Base-by-base conservation (phyloP, 2,797 vertebrate genomes). In the Tarsius wallacei region DNA sequence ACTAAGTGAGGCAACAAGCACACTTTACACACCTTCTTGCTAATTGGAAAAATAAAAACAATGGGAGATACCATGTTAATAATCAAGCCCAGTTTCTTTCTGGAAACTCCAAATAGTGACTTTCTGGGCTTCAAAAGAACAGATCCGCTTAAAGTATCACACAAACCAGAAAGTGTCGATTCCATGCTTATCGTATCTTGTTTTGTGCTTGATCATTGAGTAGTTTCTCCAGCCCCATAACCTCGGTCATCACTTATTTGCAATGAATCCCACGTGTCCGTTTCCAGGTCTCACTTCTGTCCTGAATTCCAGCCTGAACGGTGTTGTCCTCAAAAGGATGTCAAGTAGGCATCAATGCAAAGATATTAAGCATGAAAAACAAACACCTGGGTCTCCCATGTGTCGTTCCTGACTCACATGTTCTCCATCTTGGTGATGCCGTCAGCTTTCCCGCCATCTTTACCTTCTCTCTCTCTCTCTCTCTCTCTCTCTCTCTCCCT, bases 311-410 rank as follows among this genome's bases (percentile, higher is more conserved):
- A 66, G 61, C 17, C 42, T 55, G 19, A 76, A 91, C 57, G 7
- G 14, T 68, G 14, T 88, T 80, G 64, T 81, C 22, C 12, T 90
- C 82, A 49, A 13, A 13, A 33, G 53, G 22, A 55, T n/a, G 15
- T 66, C 64, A 64, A 74, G 66, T 8, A 70, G 77, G 24, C 21
- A 53, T 78, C 55, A 36, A 26, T 63, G 12, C 61, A 53, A 80
- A 87, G 68, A 85, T 47, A 84, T 86, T 57, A 88, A 91, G 86
- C 36, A 16, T 12, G 5, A 85, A 88, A 93, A 88, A 22, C 7
- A 93, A 92, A 28, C 16, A 16, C 21, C 31, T 24, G 53, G 24
- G 13, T 80, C 64, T 87, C 33, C 16, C 61, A 2, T 49, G 55
- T 21, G 17, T 11, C 64, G 8, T 5, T 76, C 19, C 36, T 47